A percentile compares a stretch with the other conserved stretches of the same genome.
Evolutionary conservation across 2,113 vertebrate genomes (phyloP).

Genomic region (Corythornis cristatus): DNA sequence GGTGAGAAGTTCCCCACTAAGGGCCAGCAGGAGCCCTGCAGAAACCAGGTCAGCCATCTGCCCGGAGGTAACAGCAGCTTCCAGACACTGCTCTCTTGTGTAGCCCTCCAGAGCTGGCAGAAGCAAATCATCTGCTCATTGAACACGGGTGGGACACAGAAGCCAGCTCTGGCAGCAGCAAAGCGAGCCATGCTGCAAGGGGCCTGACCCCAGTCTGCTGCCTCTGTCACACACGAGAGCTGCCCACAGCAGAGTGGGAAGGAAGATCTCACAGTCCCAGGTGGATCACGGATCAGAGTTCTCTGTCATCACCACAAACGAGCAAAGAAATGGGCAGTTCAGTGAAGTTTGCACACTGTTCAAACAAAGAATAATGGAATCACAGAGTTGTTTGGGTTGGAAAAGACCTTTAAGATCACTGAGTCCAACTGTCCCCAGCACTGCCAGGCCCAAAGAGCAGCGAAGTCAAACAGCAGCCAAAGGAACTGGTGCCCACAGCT

Average conservation of each 20-base stretch:
- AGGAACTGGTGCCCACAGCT: background rate
- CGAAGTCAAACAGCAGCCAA: background rate
- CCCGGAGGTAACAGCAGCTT: background rate
- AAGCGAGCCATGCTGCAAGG: background rate
- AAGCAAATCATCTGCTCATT: background rate
- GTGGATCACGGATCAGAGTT: background rate
- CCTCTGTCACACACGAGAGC: background rate
- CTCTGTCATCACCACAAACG: background rate
- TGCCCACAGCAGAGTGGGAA: background rate
- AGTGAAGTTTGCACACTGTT: accelerated
- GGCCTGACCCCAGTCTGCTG: background rate
- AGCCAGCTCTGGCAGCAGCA: background rate
- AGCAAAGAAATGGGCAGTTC: accelerated
- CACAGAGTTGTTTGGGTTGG: background rate
- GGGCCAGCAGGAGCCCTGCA: background rate
- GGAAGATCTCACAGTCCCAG: background rate
- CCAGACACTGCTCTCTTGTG: background rate
- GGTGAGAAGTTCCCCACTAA: background rate
- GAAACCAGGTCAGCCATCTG: background rate
- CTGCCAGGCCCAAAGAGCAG: background rate
- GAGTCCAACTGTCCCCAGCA: background rate
- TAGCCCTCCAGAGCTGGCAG: background rate
- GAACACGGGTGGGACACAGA: background rate
- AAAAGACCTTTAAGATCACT: background rate
- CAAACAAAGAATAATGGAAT: background rate